Base-by-base conservation (phyloP, 1,140 invertebrate species). In the Maconellicoccus hirsutus region DNA sequence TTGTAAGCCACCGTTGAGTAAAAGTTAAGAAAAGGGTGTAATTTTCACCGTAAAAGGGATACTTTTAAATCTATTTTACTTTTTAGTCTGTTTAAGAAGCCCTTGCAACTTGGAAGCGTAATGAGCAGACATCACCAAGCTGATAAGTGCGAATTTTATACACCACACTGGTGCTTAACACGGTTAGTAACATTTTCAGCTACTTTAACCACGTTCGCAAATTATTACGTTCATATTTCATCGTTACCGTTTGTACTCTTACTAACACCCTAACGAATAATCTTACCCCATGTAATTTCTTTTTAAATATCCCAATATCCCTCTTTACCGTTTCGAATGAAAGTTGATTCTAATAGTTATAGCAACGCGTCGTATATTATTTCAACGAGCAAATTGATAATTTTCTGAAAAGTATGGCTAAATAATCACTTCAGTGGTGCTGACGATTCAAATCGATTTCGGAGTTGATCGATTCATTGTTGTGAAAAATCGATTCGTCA, bases 181-280 rank as follows among this genome's bases (percentile, higher is more conserved):
- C 12, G 42, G 12, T 52, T 52, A 52, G 42, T 16, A 52, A 52
- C n/a, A 52, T 52, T 52, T 52, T 52, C 42, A 52, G 42, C 42
- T 52, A 52, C 42, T 52, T 52, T 52, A 52, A 16, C 42, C 42
- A 16, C 4, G 42, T 52, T 52, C n/a, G 42, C 42, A 52, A 52
- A 52, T 52, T 52, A 52, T 52, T 52, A 52, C 42, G 42, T 19
- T 52, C 42, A 52, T 52, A 52, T 52, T 52, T 52, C 42, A 52
- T 19, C 42, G 42, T 52, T 52, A 19, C 42, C 42, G 42, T 52
- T 52, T 14, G 42, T 52, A 52, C 12, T 38, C n/a, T 6, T 33
- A 12, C 29, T 33, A 33, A 33, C 29, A 33, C 16, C 42, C 42
- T 52, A 52, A 52, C 42, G 12, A 52, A 52, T 19, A 52, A 52